Evolutionary conservation across 2,797 vertebrate genomes (phyloP).

Genomic region (Liasis olivaceus): DNA sequence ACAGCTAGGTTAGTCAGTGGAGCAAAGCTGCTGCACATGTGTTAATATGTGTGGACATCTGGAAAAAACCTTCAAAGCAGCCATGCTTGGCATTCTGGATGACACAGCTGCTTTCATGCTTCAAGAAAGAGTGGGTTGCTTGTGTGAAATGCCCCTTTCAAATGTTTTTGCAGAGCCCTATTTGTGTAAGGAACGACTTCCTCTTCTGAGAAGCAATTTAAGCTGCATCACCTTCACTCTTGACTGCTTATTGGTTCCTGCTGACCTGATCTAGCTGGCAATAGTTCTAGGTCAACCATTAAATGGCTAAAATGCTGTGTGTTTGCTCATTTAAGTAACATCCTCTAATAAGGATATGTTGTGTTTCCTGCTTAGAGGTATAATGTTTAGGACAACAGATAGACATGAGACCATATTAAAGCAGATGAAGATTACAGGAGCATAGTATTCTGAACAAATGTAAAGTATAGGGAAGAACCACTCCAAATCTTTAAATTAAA

Average conservation of each 20-base stretch:
- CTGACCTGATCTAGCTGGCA: too few relatives aligned
- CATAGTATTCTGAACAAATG: neutral
- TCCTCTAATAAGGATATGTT: neutral
- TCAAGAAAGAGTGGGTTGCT: neutral
- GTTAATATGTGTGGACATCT: too few relatives aligned
- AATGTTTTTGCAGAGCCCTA: neutral
- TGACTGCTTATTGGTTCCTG: too few relatives aligned
- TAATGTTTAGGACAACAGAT: neutral
- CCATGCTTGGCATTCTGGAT: too few relatives aligned
- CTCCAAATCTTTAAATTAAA: neutral
- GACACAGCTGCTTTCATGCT: too few relatives aligned
- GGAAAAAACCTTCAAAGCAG: too few relatives aligned
- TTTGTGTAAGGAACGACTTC: too few relatives aligned
- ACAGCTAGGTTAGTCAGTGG: too few relatives aligned
- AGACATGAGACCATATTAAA: neutral
- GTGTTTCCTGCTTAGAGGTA: neutral
- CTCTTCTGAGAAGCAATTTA: too few relatives aligned
- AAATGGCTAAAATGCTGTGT: neutral
- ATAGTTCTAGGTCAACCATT: neutral
- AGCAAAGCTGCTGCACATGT: too few relatives aligned
- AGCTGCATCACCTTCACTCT: too few relatives aligned
- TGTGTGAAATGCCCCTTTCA: neutral
- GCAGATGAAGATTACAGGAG: neutral
- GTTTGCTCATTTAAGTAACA: too few relatives aligned
- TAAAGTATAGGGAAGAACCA: neutral